Conservation (phyloP, 2,888 invertebrate genomes). For the Atrina japonica region DNA sequence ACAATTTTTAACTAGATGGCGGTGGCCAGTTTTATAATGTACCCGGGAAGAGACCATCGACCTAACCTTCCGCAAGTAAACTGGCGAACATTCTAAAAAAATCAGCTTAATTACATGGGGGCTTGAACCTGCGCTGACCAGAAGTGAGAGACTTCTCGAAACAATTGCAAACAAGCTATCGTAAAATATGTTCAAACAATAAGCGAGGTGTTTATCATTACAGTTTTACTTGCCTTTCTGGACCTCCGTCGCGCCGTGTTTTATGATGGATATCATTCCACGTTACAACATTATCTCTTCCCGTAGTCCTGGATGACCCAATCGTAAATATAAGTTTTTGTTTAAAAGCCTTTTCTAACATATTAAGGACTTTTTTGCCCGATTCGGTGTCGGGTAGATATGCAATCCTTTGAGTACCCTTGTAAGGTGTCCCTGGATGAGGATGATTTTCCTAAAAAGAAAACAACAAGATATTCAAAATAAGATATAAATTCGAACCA, state of each 20-base stretch:
- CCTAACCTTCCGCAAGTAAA: no score
- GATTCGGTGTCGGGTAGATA: conserved; percentile 71
- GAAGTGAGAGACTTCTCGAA: no score
- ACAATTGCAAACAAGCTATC: neutral
- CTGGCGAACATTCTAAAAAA: neutral
- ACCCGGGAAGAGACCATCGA: no score
- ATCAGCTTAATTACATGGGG: no score
- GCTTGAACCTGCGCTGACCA: no score
- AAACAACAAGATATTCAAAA: no score
- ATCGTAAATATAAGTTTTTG: conserved; percentile 71
- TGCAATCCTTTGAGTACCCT: conserved; percentile 63
- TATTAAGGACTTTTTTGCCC: conserved; percentile 62
- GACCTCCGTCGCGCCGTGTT: conserved; percentile 67
- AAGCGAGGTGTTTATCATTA: no score
- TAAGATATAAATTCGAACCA: no score
- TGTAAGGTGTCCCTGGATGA: conserved; percentile 64
- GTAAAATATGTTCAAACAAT: neutral
- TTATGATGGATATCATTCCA: conserved; percentile 79
- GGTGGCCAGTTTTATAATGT: no score
- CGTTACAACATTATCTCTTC: conserved; percentile 62
- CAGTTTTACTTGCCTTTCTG: conserved; percentile 52
- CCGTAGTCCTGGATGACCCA: conserved; percentile 72
- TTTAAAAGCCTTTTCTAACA: conserved; percentile 71
- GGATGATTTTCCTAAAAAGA: conserved; percentile 59
- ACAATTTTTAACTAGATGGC: no score